Evolutionary conservation across 2,113 vertebrate species (phyloP), one percentile per base, ranked within the genome.

Genomic region (Lichenostomus cassidix): DNA sequence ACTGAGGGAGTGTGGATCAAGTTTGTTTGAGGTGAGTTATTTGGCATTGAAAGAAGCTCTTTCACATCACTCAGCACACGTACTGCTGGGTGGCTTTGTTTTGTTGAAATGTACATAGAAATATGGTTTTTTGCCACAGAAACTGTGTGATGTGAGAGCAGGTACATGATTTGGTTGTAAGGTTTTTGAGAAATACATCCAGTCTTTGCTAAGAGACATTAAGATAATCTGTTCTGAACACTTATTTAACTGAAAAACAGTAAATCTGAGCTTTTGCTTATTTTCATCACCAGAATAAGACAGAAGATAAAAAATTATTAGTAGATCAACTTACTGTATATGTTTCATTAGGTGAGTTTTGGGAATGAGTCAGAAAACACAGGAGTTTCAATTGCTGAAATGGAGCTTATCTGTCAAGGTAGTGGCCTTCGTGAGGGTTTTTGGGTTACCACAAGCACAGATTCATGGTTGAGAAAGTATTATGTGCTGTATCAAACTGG

Each of bases 251-350:
- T 47, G 12, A 67, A 13, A 49, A 13, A 1, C 5, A 25, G 4
- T 28, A 74, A 58, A 82, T 62, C 13, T 41, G 25, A 33, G 12
- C 2, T 65, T 52, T 35, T 62, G 6, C 7, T 64, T 69, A 12
- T 79, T 82, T 87, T 84, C 1, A 11, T 64, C 9, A 7, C n/a
- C 63, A 37, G 16, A 84, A 5, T 41, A 77, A 64, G 39, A n/a
- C 3, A 62, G 27, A 39, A 87, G 5, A 33, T 12, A 62, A 87
- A 69, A 71, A 28, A 9, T 12, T 18, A 12, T 33, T 64, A 29
- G 8, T 10, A 18, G 46, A 35, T 35, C 5, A 11, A 7, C 4
- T 75, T 3, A 0, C 4, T 44, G 2, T 33, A 1, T n/a, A 2
- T 24, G 3, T 62, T 52, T 22, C 7, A 2, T 3, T 23, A 9